These are phyloP conservation scores for Thelaira solivaga DNA, from an alignment of 2,888 invertebrate genomes.

Conservation along the genomic window DNA sequence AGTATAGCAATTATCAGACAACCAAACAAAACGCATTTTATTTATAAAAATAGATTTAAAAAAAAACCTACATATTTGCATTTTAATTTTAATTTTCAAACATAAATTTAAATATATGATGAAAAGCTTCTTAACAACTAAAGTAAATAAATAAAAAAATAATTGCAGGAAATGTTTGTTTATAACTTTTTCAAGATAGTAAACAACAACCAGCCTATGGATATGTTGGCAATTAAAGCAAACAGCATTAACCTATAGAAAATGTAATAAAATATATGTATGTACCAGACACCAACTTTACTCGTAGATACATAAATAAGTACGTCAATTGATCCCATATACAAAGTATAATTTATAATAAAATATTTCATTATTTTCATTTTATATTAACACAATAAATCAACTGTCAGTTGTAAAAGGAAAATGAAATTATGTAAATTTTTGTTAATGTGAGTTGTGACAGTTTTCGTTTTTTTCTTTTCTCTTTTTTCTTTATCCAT, in stretches of 20 bases:
- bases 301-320: too few relatives aligned
- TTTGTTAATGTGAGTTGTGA: conserved; percentile 48
- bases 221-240: not conserved
- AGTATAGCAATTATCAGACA: too few relatives aligned
- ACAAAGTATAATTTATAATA: not conserved
- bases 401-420: conserved; percentile 42
- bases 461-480: conserved; percentile 36
- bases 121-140: not conserved
- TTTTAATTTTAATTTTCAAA: not conserved
- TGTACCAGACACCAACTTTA: too few relatives aligned
- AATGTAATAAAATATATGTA: conserved; percentile 5
- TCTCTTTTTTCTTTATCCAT: too few relatives aligned
- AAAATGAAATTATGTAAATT: conserved; percentile 53
- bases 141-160: not conserved
- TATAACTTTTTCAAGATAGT: too few relatives aligned
- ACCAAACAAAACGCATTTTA: not conserved
- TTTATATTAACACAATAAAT: conserved; percentile 49
- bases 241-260: not conserved
- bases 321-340: too few relatives aligned
- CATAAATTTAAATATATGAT: not conserved
- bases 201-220: not conserved
- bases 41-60: not conserved
- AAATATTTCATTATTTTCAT: conserved; percentile 42
- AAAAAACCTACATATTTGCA: not conserved
- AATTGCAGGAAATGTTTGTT: not conserved